Conservation (phyloP, 2,797 vertebrate genomes). For the Synaphobranchus kaupii region DNA sequence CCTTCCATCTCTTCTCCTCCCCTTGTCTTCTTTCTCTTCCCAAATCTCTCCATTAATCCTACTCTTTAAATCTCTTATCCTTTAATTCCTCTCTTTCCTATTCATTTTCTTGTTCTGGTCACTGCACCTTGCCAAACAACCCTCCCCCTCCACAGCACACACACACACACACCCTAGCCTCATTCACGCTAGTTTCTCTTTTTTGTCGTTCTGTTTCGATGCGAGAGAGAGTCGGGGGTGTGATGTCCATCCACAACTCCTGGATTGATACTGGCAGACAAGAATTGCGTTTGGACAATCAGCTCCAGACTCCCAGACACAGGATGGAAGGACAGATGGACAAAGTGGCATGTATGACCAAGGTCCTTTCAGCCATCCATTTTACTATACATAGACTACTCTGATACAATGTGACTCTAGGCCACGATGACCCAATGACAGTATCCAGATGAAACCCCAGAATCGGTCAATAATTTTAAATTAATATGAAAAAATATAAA, state of each 20-base stretch:
- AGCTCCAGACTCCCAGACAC: constrained; percentile 72
- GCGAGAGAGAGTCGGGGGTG: constrained; percentile 70
- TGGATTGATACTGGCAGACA: constrained; percentile 76
- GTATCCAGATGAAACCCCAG: not conserved
- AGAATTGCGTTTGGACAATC: constrained; percentile 98
- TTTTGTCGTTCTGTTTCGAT: constrained; percentile 5
- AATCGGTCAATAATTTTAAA: not conserved
- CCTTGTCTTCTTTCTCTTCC: constrained; percentile 54
- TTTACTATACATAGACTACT: not conserved
- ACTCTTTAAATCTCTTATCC: constrained; percentile 45
- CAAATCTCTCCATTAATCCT: constrained; percentile 58
- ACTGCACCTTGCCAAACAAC: constrained; percentile 35
- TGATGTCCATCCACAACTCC: constrained; percentile 94
- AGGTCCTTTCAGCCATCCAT: not conserved
- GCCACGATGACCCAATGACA: not conserved
- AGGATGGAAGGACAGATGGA: constrained; percentile 39
- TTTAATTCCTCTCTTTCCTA: constrained; percentile 49
- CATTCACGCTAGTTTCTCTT: constrained; percentile 27
- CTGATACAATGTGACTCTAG: not conserved
- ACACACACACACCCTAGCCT: not conserved
- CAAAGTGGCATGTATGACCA: constrained; percentile 28
- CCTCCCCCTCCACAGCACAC: constrained; percentile 4
- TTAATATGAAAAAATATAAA: not conserved
- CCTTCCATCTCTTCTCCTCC: constrained; percentile 26
- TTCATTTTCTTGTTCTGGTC: constrained; percentile 24